Base-by-base conservation (phyloP, 2,113 vertebrate genomes). In the Brevimyrus niger region DNA sequence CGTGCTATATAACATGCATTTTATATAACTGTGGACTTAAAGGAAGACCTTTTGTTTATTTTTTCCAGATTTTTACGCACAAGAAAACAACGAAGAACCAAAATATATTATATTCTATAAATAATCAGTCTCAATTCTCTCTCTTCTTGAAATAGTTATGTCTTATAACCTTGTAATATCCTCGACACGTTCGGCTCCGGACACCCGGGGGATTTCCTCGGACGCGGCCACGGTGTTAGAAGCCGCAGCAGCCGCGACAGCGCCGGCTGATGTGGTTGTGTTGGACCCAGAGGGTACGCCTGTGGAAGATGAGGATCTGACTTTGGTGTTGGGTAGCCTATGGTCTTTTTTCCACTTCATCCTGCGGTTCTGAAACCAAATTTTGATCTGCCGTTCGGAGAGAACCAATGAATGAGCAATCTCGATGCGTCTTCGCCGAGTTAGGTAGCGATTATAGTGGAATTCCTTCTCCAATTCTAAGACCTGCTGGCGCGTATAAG, bases 311-410 rank as follows among this genome's bases (percentile, higher is more conserved):
- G 95, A 94, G 90, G 96, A 96, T 92, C 96, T 95, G 91, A 97
- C 96, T 94, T 97, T 97, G 94, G 96, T 97, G 93, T 97, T 97
- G 82, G 96, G 96, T 91, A 97, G 94, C 93, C 96, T 95, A 94
- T 97, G 96, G 94, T 97, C 96, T 94, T 97, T 97, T 95, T 97
- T 97, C 96, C 96, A 97, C 94, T 97, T 97, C 96, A 97, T 97
- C 90, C 96, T 94, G 89, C 96, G 92, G 95, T 97, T 97, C 93
- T 97, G 96, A 95, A 97, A 97, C 96, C 96, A 97, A 94, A 97
- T 97, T 95, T 97, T 97, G 94, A 97, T 97, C 95, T 97, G 97
- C 90, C 97, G 94, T 94, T 97, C 97, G 90, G 96, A 96, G 91
- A 97, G 96, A 92, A 96, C 96, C 91, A 97, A 94, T 47, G 96